Evolutionary conservation across 2,888 invertebrate species (phyloP), one percentile per base, ranked within the genome.

Genomic region (Aphidoletes aphidimyza): DNA sequence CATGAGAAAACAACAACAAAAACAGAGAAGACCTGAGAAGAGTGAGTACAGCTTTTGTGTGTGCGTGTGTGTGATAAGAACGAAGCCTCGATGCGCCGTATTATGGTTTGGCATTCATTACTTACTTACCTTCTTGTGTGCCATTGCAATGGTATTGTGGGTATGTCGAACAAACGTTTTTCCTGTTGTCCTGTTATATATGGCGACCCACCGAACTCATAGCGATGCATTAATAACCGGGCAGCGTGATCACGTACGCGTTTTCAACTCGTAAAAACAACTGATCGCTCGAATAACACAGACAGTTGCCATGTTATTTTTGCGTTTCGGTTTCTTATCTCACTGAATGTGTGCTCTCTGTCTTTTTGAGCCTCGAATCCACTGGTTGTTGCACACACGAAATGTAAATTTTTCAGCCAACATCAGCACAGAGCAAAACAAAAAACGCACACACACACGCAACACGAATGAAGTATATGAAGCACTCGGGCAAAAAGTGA

Each of bases 141-240:
- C 81, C n/a, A n/a, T n/a, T n/a, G n/a, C n/a, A 81, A 34, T 69
- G 2, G 26, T 81, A 81, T 81, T 81, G 81, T 81, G 37, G 81
- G 81, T 81, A 81, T 81, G 26, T 81, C 81, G 81, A 81, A 81
- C 81, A 81, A 81, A 81, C 81, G 81, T 81, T 81, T 81, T 37
- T 81, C n/a, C 81, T 81, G 37, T 81, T 81, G 81, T 81, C 81
- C 81, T 81, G 81, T 81, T 81, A 81, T 81, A 81, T 37, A 81
- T 81, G 81, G 81, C 81, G 81, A 81, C 81, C 81, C 81, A 81
- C 81, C 81, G 81, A 81, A 37, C 81, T n/a, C 36, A 36, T 81
- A 81, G n/a, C 69, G 37, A 81, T 81, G 37, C 81, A 81, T 81
- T 81, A 81, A 81, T 37, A 81, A 37, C 37, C 37, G 37, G 37